Conservation (phyloP, 2,888 invertebrate genomes). For the Frankliniella fusca region DNA sequence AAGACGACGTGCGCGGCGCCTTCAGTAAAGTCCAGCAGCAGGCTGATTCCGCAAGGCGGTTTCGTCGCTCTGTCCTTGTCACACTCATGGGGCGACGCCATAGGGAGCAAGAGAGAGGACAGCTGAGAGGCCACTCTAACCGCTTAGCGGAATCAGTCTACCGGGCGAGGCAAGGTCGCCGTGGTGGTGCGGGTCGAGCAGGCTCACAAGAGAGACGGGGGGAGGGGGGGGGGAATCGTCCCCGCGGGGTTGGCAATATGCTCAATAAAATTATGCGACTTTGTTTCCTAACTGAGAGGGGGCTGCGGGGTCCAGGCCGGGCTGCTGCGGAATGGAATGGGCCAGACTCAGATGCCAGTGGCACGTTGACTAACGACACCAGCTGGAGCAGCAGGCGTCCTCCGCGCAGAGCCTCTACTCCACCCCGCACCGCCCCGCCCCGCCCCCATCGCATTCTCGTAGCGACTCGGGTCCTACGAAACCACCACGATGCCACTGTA, state of each 20-base stretch:
- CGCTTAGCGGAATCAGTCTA: too few relatives aligned
- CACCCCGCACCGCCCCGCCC: not conserved
- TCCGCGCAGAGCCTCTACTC: not conserved
- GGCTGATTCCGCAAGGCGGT: too few relatives aligned
- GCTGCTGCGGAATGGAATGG: not conserved
- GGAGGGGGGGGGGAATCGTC: not conserved
- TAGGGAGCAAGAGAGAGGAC: too few relatives aligned
- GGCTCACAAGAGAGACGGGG: not conserved
- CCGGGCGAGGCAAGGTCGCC: too few relatives aligned
- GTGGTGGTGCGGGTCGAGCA: not conserved
- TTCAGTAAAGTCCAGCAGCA: not conserved
- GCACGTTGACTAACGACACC: not conserved
- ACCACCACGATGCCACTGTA: not conserved
- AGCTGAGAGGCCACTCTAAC: too few relatives aligned
- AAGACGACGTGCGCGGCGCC: not conserved
- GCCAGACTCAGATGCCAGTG: too few relatives aligned
- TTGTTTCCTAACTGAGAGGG: not conserved
- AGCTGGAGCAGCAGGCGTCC: not conserved
- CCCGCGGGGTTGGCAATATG: not conserved
- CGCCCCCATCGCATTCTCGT: too few relatives aligned
- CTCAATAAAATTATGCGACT: slow-evolving; percentile 6
- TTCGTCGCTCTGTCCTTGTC: too few relatives aligned
- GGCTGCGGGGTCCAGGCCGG: not conserved
- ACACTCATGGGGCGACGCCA: too few relatives aligned
- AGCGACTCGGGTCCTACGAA: not conserved